These are phyloP conservation scores for Catharus minimus DNA, from an alignment of 2,113 vertebrate species.

Conservation along the genomic window DNA sequence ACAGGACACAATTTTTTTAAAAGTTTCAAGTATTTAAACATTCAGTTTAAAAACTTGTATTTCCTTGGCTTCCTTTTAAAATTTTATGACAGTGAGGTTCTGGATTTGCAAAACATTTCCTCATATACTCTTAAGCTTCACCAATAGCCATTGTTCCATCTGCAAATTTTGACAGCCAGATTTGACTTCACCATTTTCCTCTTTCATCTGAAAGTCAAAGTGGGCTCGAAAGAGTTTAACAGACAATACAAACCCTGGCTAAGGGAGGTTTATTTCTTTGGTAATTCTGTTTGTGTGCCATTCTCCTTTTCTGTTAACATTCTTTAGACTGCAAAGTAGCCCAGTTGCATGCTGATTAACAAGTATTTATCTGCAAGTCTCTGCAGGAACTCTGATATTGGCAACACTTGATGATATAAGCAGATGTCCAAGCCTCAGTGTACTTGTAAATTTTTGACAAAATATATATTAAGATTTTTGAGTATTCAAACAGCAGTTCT, in stretches of 20 bases:
- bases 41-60: background rate
- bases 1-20: background rate
- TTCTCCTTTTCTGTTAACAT: background rate
- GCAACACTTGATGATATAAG: background rate
- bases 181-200: background rate
- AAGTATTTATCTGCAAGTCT: background rate
- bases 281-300: background rate
- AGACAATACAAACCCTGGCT: background rate
- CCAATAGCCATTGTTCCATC: background rate
- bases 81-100: background rate
- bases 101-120: background rate
- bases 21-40: background rate
- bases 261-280: background rate
- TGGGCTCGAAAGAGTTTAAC: background rate
- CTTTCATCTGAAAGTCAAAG: background rate
- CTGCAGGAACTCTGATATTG: background rate
- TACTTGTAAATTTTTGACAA: slow-evolving; percentile 36
- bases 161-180: background rate
- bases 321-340: background rate
- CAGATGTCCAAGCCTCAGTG: background rate
- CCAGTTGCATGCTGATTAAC: background rate
- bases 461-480: background rate
- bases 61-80: background rate
- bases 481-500: slow-evolving; percentile 21
- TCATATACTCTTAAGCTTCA: background rate